Evolutionary conservation across 1,140 invertebrate genomes (phyloP), one percentile per base, ranked within the genome.

Genomic region (Drosophila setifemur): DNA sequence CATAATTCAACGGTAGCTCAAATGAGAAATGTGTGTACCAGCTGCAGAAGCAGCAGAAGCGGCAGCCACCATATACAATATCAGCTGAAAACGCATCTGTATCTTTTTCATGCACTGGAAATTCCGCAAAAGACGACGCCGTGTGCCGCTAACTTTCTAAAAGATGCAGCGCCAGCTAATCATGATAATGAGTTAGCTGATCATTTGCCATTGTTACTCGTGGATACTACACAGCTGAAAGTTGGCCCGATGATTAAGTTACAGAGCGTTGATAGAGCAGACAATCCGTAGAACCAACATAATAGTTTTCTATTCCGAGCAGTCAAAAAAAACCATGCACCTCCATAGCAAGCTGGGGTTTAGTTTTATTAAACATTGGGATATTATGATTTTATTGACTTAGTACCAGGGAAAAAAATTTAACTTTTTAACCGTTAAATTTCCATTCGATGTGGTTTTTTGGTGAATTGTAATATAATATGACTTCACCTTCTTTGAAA

Each of bases 81-180:
- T 48, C 73, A 73, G 69, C 68, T 78, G 69, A 77, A 83, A 83
- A 77, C 73, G 77, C 77, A 81, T 81, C 78, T 81, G 77, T 82
- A 81, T 82, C 77, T 81, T 82, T 82, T 83, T 85, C 81, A 86
- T 86, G 81, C 81, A 86, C 81, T 86, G 81, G 81, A 86, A 86
- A 86, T 86, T 86, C 67, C 75, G 71, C 57, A 72, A 79, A n/a
- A 83, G 57, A 69, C 79, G 57, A 64, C 57, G 73, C 50, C 58
- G 58, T 70, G 67, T 73, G 67, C 78, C 73, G 74, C 81, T 72
- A 85, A 85, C 81, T 85, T 86, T 86, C 81, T 86, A 86, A 86
- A 86, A 75, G 67, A 73, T 81, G 71, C 74, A 85, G 33, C 55
- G 19, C 52, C 33, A 74, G 70, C 70, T 83, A 78, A 83, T 83